Base-by-base conservation (phyloP, 2,888 invertebrate genomes). In the Amiota communis region DNA sequence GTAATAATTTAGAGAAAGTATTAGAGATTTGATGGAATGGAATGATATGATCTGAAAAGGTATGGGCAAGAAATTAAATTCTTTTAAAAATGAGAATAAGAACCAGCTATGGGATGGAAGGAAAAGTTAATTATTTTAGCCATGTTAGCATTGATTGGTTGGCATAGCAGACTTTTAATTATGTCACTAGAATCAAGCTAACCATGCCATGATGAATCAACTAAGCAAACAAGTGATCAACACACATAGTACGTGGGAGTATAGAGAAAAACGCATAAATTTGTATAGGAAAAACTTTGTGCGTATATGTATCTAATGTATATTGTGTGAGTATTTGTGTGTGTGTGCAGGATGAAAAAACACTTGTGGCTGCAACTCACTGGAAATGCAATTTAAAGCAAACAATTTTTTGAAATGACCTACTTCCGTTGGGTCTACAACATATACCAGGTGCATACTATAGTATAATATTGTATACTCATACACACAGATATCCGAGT, bases 301-400 rank as follows among this genome's bases (percentile, higher is more conserved):
- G 6, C 36, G 36, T 36, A 6, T 36, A 36, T 36, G 0, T 36
- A 36, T 36, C 4, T 36, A 36, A 36, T 36, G 36, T 36, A 6
- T 6, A 36, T 36, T 76, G 75, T 79, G 76, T 79, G 78, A 75
- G 75, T 65, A 72, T 73, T 53, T 74, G 74, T 69, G 61, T 73
- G 59, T 74, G 73, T 69, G 61, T 70, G n/a, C n/a, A n/a, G 48
- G 6, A 15, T 13, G 17, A 17, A 17, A 79, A 83, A 79, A 85
- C 85, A 84, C 83, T 86, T 83, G 83, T 86, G 83, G 83, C 85
- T 79, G 76, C 64, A 12, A 23, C 13, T 61, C 20, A 47, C 72
- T 75, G 82, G 79, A 85, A 85, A 82, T 85, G 83, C 83, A 86
- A 83, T 83, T 83, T 85, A 86, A 85, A 80, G 84, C 85, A 85